Evolutionary conservation across 2,113 vertebrate genomes (phyloP), one percentile per base, ranked within the genome.

Genomic region (Taurulus bubalis): DNA sequence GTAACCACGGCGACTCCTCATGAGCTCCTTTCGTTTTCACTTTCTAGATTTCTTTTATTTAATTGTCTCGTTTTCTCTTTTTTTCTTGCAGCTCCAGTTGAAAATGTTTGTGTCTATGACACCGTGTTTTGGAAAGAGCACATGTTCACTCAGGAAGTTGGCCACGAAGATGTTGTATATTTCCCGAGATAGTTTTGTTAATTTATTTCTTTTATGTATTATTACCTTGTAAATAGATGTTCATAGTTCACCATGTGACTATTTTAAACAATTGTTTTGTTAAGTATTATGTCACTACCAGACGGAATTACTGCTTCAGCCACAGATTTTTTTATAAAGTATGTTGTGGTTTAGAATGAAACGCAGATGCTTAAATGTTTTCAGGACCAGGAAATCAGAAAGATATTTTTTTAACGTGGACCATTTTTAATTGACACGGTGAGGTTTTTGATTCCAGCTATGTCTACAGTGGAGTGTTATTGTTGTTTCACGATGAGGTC

Each of bases 141-240:
- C 3, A 22, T 30, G 64, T 55, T 22, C 55, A 66, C 91, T 91
- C 85, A 90, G 83, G 85, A 89, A 80, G 67, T n/a, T 32, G 74
- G 56, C 11, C 68, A 51, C 34, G 51, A 30, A 70, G 22, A 81
- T 36, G 40, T 71, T 83, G 32, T 77, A 78, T 67, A 81, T 79
- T 55, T 71, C 58, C 49, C n/a, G 26, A 24, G 34, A 84, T 75
- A 78, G 76, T 80, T 90, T 79, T 80, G 51, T 82, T 90, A 88
- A 93, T 73, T 92, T 92, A 92, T 92, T 90, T 90, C 86, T 90
- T 77, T 75, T 63, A 63, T 68, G 28, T 88, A 83, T 92, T 78
- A 71, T 67, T 60, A 22, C 22, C 20, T 18, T 92, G 87, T 91
- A 87, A 72, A 84, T 87, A 78, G 20, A 20, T 85, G 65, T 80